Evolutionary conservation across 2,797 vertebrate species (phyloP), one percentile per base, ranked within the genome.

Genomic region (Pagetopsis macropterus): DNA sequence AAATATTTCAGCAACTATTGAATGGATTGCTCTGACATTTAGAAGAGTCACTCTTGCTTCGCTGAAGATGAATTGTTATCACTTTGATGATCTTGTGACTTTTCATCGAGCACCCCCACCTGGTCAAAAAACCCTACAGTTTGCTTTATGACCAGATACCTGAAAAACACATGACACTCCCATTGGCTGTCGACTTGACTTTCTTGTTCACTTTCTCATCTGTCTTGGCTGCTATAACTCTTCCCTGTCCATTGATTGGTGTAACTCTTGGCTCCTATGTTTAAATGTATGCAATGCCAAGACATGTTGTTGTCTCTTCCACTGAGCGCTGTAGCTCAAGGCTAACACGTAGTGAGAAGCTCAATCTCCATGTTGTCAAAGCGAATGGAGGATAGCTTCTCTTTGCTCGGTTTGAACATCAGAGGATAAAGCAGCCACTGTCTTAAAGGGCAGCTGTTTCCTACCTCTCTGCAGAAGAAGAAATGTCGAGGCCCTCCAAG

Each of bases 381-480:
- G 4, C 9, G 73, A 76, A 60, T 23, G 7, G 1, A 83, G 79
- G 79, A 82, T 73, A 74, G 82, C 76, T 83, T 61, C 65, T 73
- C 76, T 81, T 73, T 61, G 31, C 60, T 70, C 52, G 64, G 58
- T 72, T 71, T 81, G 52, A 86, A 71, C 72, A 80, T 77, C 67
- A 61, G 69, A 84, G 84, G 79, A 87, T 77, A 76, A 85, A 81
- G 86, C 79, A 64, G 72, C 68, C 84, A 75, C 78, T 84, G 90
- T 87, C 78, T 83, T 4, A 64, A 64, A 37, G 75, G 70, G 83
- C 79, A 87, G 87, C 86, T 87, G 83, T 84, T 87, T 90, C 84
- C 83, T 80, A 75, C 84, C 80, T 79, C 76, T 69, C 70, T 75
- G 81, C 75, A 17, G 74, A 60, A 61, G 76, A 65, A 75, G 50